Conservation (phyloP, 2,797 vertebrate genomes). For the Hemitrygon akajei region DNA sequence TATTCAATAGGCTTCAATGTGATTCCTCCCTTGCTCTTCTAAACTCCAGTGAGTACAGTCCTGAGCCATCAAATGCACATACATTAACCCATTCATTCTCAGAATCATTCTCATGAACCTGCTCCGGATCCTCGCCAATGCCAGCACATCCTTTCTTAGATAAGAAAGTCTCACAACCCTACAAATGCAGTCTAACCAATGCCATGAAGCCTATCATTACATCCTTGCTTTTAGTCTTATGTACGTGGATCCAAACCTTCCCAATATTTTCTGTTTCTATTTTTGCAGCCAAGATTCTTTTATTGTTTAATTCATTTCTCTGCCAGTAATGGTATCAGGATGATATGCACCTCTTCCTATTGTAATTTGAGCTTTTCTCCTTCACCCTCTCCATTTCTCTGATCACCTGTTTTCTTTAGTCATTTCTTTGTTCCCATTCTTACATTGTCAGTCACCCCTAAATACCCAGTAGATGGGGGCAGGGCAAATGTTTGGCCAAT, state of each 20-base stretch:
- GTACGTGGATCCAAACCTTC: background rate
- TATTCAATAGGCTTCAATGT: too few species aligned
- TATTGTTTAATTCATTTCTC: background rate
- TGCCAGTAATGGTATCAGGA: background rate
- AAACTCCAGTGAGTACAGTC: too few species aligned
- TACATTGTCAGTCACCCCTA: background rate
- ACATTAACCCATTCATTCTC: too few species aligned
- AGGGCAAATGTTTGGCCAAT: background rate
- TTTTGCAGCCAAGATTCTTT: background rate
- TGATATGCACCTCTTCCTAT: background rate
- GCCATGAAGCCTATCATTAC: too few species aligned
- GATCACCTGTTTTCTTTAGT: background rate
- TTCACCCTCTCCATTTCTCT: background rate
- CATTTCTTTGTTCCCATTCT: background rate
- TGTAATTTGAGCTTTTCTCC: background rate
- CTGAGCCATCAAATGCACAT: too few species aligned
- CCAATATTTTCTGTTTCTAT: background rate
- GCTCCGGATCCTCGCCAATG: too few species aligned
- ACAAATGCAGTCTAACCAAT: too few species aligned
- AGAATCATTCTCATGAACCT: too few species aligned
- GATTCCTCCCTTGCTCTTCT: too few species aligned
- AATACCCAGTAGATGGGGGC: background rate
- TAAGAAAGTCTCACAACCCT: too few species aligned
- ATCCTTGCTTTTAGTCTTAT: background rate
- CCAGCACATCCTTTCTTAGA: too few species aligned